These are phyloP conservation scores for Clytia hemisphaerica DNA, from an alignment of 30 jellyfish, hydroid and myxozoan species.

Conservation along the genomic window DNA sequence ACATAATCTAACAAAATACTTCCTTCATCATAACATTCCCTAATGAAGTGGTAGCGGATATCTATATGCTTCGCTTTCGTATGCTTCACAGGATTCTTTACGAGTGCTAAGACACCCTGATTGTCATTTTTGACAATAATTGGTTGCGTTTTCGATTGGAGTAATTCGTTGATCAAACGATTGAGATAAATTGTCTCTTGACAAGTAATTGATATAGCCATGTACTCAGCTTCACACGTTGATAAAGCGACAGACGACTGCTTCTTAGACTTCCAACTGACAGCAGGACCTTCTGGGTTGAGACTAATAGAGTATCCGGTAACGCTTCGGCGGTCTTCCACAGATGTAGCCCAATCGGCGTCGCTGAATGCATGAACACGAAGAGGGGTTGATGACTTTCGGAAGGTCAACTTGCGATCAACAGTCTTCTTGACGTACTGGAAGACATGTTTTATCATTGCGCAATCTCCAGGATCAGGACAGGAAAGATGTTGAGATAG, in stretches of 20 bases:
- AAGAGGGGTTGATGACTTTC: neutral
- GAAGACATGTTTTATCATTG: slow-evolving; percentile 24
- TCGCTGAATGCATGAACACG: slow-evolving; percentile 26
- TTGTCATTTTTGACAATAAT: too few species aligned
- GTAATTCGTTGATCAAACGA: too few species aligned
- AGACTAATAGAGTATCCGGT: slow-evolving; percentile 37
- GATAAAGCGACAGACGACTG: slow-evolving; percentile 16
- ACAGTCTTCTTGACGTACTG: slow-evolving; percentile 30
- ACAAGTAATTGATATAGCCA: slow-evolving; percentile 7
- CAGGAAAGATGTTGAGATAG: slow-evolving; percentile 11
- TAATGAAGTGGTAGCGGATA: slow-evolving; percentile 22
- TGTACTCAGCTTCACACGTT: slow-evolving; percentile 24
- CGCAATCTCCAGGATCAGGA: slow-evolving; percentile 5
- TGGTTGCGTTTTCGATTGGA: too few species aligned
- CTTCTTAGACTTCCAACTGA: slow-evolving; percentile 23
- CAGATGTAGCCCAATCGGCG: slow-evolving; percentile 48
- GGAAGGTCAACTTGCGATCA: slow-evolving; percentile 10
- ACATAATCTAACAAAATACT: neutral
- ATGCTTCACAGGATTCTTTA: slow-evolving; percentile 10
- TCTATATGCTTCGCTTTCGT: slow-evolving; percentile 28
- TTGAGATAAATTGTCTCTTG: slow-evolving; percentile 4
- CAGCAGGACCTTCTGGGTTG: slow-evolving; percentile 14
- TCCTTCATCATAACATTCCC: slow-evolving; percentile 13
- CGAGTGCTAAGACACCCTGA: slow-evolving; percentile 36
- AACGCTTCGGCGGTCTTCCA: slow-evolving; percentile 31